phyloP scores from a whole-genome alignment of 1,140 invertebrate genomes.

The Neodiprion virginianus region DNA sequence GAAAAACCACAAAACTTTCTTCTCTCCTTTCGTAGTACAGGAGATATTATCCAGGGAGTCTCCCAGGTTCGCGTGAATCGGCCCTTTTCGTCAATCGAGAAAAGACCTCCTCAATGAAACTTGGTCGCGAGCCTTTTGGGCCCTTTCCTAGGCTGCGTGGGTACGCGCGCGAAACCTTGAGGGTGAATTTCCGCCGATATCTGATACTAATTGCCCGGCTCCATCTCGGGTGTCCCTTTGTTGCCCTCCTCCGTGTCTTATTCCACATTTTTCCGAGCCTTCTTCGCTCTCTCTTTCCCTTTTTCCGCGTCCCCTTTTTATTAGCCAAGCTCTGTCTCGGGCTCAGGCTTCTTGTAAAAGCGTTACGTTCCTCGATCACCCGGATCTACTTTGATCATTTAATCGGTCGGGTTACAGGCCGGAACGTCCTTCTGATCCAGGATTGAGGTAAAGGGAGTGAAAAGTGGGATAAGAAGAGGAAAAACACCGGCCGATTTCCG shows the following conservation, averaged over 20 bases:
- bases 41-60: neutral
- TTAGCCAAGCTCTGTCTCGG: no score
- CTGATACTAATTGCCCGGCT: slow-evolving; percentile 59
- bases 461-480: no score
- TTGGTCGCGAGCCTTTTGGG: slow-evolving; percentile 23
- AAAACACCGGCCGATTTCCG: no score
- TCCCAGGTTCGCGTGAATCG: slow-evolving; percentile 47
- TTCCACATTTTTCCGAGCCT: slow-evolving; percentile 29
- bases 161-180: neutral
- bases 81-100: slow-evolving; percentile 27
- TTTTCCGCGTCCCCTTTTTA: neutral
- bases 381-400: no score
- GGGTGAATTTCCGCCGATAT: slow-evolving; percentile 50
- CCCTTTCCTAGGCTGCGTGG: neutral
- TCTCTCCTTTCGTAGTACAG: no score
- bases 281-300: slow-evolving; percentile 12
- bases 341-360: no score
- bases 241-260: slow-evolving; percentile 31
- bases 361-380: no score
- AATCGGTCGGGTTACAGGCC: no score
- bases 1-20: slow-evolving; percentile 6
- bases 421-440: no score
- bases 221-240: slow-evolving; percentile 42
- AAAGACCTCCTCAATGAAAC: slow-evolving; percentile 45
- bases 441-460: no score